Evolutionary conservation across 2,888 invertebrate genomes (phyloP).

Genomic region (Amiota communis): DNA sequence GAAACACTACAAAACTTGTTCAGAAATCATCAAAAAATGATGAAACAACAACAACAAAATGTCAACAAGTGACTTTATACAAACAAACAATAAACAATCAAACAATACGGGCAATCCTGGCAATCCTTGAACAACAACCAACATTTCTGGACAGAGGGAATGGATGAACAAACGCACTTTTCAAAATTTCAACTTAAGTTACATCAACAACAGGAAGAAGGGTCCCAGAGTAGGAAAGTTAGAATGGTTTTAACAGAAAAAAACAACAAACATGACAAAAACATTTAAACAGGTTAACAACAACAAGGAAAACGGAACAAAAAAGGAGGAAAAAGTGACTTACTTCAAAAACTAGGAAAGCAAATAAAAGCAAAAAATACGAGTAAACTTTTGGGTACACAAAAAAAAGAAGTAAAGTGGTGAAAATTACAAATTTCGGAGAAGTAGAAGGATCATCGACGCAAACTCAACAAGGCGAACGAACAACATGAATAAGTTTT

Average conservation of each 20-base stretch:
- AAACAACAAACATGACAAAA: background rate
- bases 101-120: background rate
- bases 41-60: background rate
- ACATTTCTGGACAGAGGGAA: background rate
- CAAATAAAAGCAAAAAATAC: too few relatives aligned
- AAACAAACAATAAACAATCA: too few relatives aligned
- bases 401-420: conserved; percentile 13
- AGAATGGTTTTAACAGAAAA: too few relatives aligned
- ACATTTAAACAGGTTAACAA: conserved; percentile 8
- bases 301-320: too few relatives aligned
- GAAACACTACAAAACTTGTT: background rate
- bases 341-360: too few relatives aligned
- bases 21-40: background rate
- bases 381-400: conserved; percentile 5
- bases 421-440: conserved; percentile 10
- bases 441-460: background rate
- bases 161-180: too few relatives aligned
- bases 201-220: too few relatives aligned
- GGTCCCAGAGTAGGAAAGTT: too few relatives aligned
- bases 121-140: background rate
- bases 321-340: too few relatives aligned
- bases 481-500: conserved; percentile 26
- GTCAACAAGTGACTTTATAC: background rate
- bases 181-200: too few relatives aligned
- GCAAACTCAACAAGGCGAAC: background rate